phyloP scores from a whole-genome alignment of 2,113 vertebrate species.

The Corythaixoides concolor region DNA sequence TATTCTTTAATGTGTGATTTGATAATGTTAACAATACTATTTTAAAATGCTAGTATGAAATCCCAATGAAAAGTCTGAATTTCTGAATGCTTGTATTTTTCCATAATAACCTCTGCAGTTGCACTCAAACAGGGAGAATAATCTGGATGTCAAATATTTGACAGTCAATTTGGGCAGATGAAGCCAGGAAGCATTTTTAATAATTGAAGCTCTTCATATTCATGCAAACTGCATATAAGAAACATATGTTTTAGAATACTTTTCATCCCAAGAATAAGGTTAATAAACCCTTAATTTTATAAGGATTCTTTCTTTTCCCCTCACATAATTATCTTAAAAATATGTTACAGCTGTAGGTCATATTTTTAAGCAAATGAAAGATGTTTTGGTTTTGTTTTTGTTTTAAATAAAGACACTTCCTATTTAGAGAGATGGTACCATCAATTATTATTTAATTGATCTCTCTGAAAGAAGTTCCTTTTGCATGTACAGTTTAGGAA shows the following conservation, averaged over 20 bases:
- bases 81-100: neutral
- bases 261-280: neutral
- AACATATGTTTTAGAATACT: neutral
- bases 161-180: neutral
- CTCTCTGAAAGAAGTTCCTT: neutral
- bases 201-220: neutral
- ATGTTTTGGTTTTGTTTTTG: neutral
- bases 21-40: neutral
- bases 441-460: neutral
- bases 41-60: neutral
- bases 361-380: neutral
- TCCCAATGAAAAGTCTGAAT: neutral
- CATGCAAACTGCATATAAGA: neutral
- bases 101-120: neutral
- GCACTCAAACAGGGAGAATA: neutral
- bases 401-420: neutral
- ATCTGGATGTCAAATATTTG: constrained; percentile 32
- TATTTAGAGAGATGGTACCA: neutral
- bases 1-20: neutral
- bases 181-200: neutral
- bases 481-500: neutral
- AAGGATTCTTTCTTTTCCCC: neutral
- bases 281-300: neutral
- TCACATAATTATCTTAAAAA: neutral
- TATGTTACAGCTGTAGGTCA: neutral